These are phyloP conservation scores for Nephrotoma guestfalica DNA, from an alignment of 2,888 invertebrate genomes.

Conservation along the genomic window DNA sequence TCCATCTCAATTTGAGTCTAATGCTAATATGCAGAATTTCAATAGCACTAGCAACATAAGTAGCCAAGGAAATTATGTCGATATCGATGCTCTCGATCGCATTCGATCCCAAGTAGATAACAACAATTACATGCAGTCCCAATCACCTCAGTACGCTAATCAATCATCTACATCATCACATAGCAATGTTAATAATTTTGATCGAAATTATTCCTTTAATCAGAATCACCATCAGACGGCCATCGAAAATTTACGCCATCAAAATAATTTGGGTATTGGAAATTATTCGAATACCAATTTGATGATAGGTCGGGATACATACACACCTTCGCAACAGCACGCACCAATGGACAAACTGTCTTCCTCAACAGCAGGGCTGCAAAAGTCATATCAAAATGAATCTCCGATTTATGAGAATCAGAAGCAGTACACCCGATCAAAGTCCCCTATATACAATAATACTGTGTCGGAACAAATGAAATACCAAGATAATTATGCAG, in stretches of 20 bases:
- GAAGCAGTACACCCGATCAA: conserved; percentile 29
- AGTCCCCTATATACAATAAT: conserved; percentile 41
- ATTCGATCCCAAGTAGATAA: conserved; percentile 32
- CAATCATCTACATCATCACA: conserved; percentile 13
- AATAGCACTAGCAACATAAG: conserved; percentile 11
- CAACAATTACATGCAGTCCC: conserved; percentile 14
- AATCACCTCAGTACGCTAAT: conserved; percentile 19
- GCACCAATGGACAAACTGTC: neutral
- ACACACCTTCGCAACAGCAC: neutral
- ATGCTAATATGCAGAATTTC: conserved; percentile 2
- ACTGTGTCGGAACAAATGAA: conserved; percentile 27
- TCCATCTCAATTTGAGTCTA: conserved; percentile 15
- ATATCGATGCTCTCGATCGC: conserved; percentile 42
- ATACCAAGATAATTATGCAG: conserved; percentile 9
- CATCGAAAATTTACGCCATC: conserved; percentile 1
- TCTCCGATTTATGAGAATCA: conserved; percentile 43
- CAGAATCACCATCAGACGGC: conserved; percentile 25
- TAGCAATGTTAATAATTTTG: conserved; percentile 24
- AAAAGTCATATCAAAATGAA: conserved; percentile 21
- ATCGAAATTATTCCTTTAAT: conserved; percentile 28
- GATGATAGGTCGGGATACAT: neutral
- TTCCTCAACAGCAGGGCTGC: neutral
- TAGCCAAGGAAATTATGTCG: conserved; percentile 34
- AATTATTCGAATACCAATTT: conserved; percentile 8
- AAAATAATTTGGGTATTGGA: conserved; percentile 5